These are phyloP conservation scores for Danionella dracula DNA, from an alignment of 2,797 vertebrate genomes.

Conservation along the genomic window DNA sequence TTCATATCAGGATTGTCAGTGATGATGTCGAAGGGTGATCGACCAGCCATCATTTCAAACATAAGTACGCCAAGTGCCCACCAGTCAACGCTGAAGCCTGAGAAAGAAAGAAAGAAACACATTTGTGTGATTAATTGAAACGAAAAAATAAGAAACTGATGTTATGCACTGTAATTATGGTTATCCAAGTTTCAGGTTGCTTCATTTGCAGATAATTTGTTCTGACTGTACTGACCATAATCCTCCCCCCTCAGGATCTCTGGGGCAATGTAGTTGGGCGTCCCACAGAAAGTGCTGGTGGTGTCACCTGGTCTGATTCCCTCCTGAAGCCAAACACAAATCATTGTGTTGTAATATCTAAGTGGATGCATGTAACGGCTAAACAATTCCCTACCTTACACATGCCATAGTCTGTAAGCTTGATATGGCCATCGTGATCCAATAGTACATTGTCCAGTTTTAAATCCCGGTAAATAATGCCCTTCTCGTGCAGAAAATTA, in stretches of 20 bases:
- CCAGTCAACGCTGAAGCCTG: constrained; percentile 98
- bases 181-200: too few species aligned
- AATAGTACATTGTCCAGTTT: constrained; percentile 96
- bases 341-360: too few species aligned
- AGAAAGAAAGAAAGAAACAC: not conserved
- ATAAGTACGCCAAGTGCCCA: constrained; percentile 96
- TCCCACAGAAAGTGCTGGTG: constrained; percentile 97
- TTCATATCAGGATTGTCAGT: constrained; percentile 99
- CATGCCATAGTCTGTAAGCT: constrained; percentile 98
- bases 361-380: too few species aligned
- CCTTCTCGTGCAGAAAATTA: constrained; percentile 95
- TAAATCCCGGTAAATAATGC: constrained; percentile 95
- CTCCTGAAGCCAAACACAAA: constrained; percentile 70
- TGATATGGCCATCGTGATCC: constrained; percentile 95
- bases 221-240: constrained; percentile 78
- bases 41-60: constrained; percentile 99
- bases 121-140: too few species aligned
- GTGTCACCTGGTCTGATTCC: constrained; percentile 95
- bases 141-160: too few species aligned
- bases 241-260: constrained; percentile 97
- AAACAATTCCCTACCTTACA: constrained; percentile 65
- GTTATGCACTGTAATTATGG: too few species aligned
- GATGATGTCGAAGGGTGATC: constrained; percentile 96
- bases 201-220: too few species aligned
- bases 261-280: constrained; percentile 95